Conservation (phyloP, 2,113 vertebrate genomes). For the Chloropsis hardwickii region DNA sequence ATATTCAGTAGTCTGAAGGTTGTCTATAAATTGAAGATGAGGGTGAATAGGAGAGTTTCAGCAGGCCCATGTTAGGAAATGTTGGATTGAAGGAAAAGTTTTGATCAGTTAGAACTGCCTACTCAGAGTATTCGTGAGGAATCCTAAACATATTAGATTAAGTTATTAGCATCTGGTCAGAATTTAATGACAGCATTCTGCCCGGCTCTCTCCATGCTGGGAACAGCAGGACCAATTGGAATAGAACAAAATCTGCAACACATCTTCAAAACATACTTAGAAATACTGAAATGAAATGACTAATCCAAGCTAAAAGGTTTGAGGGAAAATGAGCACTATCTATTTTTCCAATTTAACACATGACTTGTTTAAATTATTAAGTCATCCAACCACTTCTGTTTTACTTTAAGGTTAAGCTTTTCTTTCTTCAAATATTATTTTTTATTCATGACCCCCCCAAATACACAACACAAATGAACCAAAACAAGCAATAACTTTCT, state of each 20-base stretch:
- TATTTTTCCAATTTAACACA: not conserved
- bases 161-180: not conserved
- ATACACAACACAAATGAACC: not conserved
- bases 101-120: not conserved
- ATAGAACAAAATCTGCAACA: not conserved
- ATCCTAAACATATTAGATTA: not conserved
- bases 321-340: not conserved
- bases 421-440: constrained; percentile 1
- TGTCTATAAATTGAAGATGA: not conserved
- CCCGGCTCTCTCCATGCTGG: rapidly evolving
- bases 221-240: not conserved
- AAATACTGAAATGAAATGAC: not conserved
- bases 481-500: constrained; percentile 12
- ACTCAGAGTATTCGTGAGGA: not conserved
- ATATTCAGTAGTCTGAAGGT: not conserved
- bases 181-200: not conserved
- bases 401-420: not conserved
- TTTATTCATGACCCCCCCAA: not conserved
- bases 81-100: not conserved
- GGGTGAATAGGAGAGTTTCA: not conserved
- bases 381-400: not conserved
- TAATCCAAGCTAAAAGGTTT: not conserved
- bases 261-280: not conserved
- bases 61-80: not conserved
- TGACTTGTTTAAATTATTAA: not conserved